Evolutionary conservation across 1,140 invertebrate genomes (phyloP).

Genomic region (Apolygus lucorum): DNA sequence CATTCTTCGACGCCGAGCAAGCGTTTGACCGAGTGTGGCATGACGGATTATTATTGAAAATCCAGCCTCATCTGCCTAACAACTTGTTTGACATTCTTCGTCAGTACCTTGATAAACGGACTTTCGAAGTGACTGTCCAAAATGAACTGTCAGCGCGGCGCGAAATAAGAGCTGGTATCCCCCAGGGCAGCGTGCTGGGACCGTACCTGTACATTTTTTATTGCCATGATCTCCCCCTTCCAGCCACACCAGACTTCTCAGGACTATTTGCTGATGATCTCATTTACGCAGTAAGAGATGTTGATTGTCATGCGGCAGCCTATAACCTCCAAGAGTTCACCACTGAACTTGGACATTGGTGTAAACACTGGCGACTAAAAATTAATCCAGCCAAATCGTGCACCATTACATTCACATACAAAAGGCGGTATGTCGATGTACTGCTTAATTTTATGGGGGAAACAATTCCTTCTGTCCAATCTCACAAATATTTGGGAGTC

Average conservation of each 20-base stretch:
- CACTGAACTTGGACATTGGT: not conserved
- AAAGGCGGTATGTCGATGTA: not conserved
- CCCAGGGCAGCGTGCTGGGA: not conserved
- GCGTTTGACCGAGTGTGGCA: not conserved
- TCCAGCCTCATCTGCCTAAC: not conserved
- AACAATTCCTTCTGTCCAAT: not conserved
- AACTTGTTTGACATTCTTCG: not conserved
- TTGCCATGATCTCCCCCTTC: not conserved
- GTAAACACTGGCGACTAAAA: not conserved
- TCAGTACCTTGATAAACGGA: not conserved
- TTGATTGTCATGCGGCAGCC: not conserved
- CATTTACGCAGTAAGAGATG: not conserved
- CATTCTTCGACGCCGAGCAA: conserved; percentile 1
- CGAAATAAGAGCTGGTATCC: not conserved
- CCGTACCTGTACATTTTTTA: not conserved
- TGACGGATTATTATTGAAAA: not conserved
- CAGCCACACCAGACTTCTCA: not conserved
- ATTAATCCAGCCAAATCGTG: not conserved
- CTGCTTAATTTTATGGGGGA: not conserved
- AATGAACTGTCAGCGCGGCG: not conserved
- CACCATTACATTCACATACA: not conserved
- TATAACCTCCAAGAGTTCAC: not conserved
- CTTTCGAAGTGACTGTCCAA: not conserved
- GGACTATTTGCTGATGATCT: not conserved
- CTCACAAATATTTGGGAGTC: not conserved